Evolutionary conservation across 2,888 invertebrate species (phyloP), one percentile per base, ranked within the genome.

Genomic region (Pollenia angustigena): DNA sequence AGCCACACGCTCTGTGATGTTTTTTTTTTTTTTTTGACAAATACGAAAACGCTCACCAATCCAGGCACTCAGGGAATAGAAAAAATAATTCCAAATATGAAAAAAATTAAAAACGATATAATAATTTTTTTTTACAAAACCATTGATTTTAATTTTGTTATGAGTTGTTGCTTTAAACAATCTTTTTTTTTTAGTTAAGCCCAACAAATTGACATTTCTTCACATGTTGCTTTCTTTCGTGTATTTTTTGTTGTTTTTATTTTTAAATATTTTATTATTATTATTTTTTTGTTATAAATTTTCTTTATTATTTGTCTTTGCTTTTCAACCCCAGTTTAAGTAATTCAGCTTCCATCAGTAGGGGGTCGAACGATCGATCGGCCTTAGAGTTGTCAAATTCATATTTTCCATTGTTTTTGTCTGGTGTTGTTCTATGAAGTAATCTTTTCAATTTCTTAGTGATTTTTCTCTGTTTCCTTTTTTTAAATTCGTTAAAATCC

Each of bases 341-440:
- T 56, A 64, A 72, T 66, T 72, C 72, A 66, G 64, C 62, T 81
- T 62, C 64, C 81, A 81, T 72, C 72, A 56, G 81, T 72, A 81
- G 81, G 81, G 81, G 81, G 81, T 81, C 71, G 56, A 64, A 32
- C 32, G 32, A 32, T 32, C 32, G 32, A 32, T 44, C 16, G 46
- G 23, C 72, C 18, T 44, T 46, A 75, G 50, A 64, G 72, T 72
- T 81, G 54, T 81, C 56, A 81, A 64, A 48, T 60, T 69, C 60
- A 79, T 72, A 54, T 54, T 62, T 71, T 54, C 62, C 72, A 44
- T 23, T 62, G 40, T 62, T 62, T 40, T 62, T 64, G 4, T 44
- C 18, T 18, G 1, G 18, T 64, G 9, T 18, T 44, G 12, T n/a
- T 8, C 4, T 52, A 52, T 44, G n/a, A 32, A 12, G 14, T 64